Evolutionary conservation across 2,888 invertebrate genomes (phyloP).

Genomic region (Amiota communis): DNA sequence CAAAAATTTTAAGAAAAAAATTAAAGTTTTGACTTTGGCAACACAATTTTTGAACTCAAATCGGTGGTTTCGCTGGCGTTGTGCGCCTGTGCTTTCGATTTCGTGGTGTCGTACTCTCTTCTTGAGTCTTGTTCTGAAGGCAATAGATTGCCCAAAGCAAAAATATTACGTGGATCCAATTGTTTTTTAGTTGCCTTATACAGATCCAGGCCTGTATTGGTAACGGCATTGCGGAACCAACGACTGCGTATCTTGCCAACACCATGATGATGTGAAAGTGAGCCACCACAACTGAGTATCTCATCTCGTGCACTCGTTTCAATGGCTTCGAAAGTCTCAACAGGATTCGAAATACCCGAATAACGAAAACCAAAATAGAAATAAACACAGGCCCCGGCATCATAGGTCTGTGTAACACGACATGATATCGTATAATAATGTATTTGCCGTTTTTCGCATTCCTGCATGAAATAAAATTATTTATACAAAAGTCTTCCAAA

Average conservation of each 20-base stretch:
- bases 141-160: constrained; percentile 88
- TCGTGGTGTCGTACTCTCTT: constrained; percentile 1
- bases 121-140: constrained; percentile 37
- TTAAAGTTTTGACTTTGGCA: constrained; percentile 19
- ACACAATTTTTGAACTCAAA: not conserved
- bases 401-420: constrained; percentile 96
- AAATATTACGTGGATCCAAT: constrained; percentile 95
- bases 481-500: not conserved
- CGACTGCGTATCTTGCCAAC: constrained; percentile 92
- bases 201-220: constrained; percentile 84
- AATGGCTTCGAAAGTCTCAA: constrained; percentile 87
- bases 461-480: constrained; percentile 63
- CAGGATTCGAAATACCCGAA: constrained; percentile 78
- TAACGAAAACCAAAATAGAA: constrained; percentile 93
- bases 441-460: constrained; percentile 78
- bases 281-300: constrained; percentile 85
- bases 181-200: constrained; percentile 88
- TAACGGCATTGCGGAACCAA: constrained; percentile 90
- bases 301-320: constrained; percentile 93
- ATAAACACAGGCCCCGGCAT: constrained; percentile 97
- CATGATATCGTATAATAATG: constrained; percentile 81
- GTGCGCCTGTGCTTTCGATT: not conserved
- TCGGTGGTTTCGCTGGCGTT: not conserved
- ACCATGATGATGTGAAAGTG: constrained; percentile 97
- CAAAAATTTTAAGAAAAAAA: not conserved